Evolutionary conservation across 2,797 vertebrate genomes (phyloP).

Genomic region (Momotus momota): DNA sequence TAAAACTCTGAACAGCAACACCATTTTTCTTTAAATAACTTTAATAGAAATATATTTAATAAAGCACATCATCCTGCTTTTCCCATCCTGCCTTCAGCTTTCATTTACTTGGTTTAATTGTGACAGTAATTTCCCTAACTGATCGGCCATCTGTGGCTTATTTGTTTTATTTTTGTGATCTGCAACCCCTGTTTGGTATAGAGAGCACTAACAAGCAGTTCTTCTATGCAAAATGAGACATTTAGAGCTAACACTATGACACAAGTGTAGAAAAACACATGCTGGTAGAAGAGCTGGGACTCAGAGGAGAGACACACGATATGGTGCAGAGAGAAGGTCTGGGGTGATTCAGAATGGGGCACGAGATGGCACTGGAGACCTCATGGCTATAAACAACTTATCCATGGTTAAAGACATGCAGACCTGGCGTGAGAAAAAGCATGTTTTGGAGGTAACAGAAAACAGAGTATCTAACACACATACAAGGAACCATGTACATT

Average conservation of each 20-base stretch:
- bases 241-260: background rate
- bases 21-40: background rate
- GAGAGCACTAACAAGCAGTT: background rate
- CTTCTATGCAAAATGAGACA: background rate
- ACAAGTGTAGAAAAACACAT: background rate
- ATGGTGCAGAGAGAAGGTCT: fast-evolving
- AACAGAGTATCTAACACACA: background rate
- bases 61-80: no score
- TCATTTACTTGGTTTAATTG: background rate
- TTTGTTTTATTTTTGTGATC: background rate
- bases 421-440: background rate
- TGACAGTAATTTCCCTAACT: background rate
- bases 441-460: background rate
- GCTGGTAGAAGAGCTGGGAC: background rate
- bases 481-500: background rate
- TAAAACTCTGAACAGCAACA: background rate
- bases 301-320: background rate
- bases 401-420: background rate
- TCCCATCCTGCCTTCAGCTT: background rate
- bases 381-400: background rate
- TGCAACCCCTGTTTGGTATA: background rate
- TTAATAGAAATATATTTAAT: background rate
- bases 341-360: background rate
- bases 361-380: background rate
- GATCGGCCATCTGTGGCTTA: background rate